A percentile compares a stretch with the other conserved stretches of the same genome.
Conservation (phyloP, 2,888 invertebrate species). For the Kryphioiulus occultus region DNA sequence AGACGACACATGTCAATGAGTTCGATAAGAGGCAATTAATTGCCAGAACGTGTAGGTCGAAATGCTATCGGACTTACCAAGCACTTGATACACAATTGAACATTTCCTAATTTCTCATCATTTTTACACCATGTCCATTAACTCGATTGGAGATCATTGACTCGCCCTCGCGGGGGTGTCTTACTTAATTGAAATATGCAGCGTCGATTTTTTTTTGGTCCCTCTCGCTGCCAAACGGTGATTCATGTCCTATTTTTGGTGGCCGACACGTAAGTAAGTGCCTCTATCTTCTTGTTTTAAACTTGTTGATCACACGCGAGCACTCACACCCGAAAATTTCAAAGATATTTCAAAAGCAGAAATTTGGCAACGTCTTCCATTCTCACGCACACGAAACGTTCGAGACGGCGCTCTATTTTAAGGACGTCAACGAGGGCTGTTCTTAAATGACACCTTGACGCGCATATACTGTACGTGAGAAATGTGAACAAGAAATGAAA, state of each 20-base stretch:
- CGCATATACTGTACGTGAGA: background rate
- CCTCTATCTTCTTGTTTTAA: slow-evolving; percentile 11
- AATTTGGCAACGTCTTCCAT: background rate
- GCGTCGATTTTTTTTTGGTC: background rate
- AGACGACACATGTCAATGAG: too few relatives aligned
- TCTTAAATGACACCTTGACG: background rate
- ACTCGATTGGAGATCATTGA: background rate
- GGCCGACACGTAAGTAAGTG: background rate
- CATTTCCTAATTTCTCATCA: background rate
- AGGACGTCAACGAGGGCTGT: background rate
- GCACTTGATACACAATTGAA: too few relatives aligned
- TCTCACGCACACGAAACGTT: background rate
- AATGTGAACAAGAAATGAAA: background rate
- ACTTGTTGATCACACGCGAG: slow-evolving; percentile 3
- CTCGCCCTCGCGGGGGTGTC: slow-evolving; percentile 10
- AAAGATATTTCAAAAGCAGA: background rate
- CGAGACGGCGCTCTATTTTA: slow-evolving; percentile 23
- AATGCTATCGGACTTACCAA: too few relatives aligned
- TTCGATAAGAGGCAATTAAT: too few relatives aligned
- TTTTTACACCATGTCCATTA: background rate
- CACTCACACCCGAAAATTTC: background rate
- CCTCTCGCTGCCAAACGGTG: slow-evolving; percentile 7
- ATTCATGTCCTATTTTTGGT: slow-evolving; percentile 12
- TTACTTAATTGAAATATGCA: slow-evolving; percentile 25
- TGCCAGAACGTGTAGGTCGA: too few relatives aligned